These are phyloP conservation scores for Leuctra nigra DNA, from an alignment of 2,888 invertebrate species.

Conservation along the genomic window DNA sequence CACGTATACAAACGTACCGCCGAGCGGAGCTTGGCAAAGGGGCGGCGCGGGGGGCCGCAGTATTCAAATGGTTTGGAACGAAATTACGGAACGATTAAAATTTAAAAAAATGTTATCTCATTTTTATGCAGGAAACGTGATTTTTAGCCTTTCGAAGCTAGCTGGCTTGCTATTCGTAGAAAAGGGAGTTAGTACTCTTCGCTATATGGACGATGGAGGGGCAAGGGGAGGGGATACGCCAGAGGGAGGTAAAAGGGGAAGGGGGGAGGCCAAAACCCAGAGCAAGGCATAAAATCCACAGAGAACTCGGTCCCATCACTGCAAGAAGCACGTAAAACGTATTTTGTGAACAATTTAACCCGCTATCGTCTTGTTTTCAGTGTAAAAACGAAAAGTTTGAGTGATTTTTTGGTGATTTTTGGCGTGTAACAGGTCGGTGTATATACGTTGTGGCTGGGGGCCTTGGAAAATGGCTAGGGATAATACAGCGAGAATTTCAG, in stretches of 20 bases:
- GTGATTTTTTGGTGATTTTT: constrained; percentile 5
- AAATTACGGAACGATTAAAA: too few species aligned
- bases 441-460: background rate
- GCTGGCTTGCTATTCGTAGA: too few species aligned
- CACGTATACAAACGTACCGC: too few species aligned
- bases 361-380: background rate
- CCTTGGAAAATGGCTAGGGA: constrained; percentile 2
- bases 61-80: too few species aligned
- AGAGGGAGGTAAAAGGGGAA: constrained; percentile 16
- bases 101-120: too few species aligned
- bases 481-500: background rate
- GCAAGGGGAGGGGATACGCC: background rate
- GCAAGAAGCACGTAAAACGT: constrained; percentile 1
- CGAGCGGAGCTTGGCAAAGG: too few species aligned
- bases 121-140: too few species aligned
- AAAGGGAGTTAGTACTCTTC: too few species aligned
- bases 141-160: too few species aligned
- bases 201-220: constrained; percentile 10
- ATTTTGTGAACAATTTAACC: background rate
- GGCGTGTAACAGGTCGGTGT: background rate
- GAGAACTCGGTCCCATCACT: constrained; percentile 20
- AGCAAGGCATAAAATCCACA: constrained; percentile 25
- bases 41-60: too few species aligned
- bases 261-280: constrained; percentile 23
- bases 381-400: background rate